Conservation (phyloP, 2,797 vertebrate species). For the Salarias fasciatus region DNA sequence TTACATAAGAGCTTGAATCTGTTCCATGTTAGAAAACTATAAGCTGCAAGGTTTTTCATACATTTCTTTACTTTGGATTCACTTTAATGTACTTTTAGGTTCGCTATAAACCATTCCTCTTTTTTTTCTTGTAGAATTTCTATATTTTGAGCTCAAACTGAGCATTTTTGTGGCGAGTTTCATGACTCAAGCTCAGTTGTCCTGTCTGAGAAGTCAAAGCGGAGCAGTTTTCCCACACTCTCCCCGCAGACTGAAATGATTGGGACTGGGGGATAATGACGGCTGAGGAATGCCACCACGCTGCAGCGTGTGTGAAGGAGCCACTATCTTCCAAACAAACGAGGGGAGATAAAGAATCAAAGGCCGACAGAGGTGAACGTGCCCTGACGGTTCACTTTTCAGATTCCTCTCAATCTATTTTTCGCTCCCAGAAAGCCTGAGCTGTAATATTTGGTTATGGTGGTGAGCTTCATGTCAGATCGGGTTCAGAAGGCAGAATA, state of each 20-base stretch:
- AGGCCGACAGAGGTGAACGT: constrained; percentile 23
- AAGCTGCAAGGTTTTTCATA: no score
- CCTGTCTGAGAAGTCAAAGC: not conserved
- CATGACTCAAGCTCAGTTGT: not conserved
- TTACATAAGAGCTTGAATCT: no score
- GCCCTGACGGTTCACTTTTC: constrained; percentile 48
- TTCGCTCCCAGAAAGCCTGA: constrained; percentile 10
- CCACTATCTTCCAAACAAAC: constrained; percentile 8
- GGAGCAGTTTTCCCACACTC: constrained; percentile 59
- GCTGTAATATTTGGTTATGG: constrained; percentile 26
- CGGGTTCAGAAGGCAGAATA: constrained; percentile 4
- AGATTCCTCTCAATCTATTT: not conserved
- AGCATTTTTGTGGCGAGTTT: not conserved
- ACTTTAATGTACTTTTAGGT: no score
- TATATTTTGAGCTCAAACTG: not conserved
- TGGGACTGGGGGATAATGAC: constrained; percentile 60
- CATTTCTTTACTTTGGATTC: no score
- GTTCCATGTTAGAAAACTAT: no score
- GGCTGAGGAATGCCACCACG: constrained; percentile 61
- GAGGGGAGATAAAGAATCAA: constrained; percentile 22
- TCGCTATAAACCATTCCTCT: no score
- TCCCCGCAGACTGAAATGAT: constrained; percentile 51
- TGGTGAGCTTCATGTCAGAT: constrained; percentile 28
- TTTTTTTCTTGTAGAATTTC: not conserved
- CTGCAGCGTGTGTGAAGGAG: constrained; percentile 15